Conservation (phyloP, 1,140 invertebrate species). For the Neotoxoptera formosana region DNA sequence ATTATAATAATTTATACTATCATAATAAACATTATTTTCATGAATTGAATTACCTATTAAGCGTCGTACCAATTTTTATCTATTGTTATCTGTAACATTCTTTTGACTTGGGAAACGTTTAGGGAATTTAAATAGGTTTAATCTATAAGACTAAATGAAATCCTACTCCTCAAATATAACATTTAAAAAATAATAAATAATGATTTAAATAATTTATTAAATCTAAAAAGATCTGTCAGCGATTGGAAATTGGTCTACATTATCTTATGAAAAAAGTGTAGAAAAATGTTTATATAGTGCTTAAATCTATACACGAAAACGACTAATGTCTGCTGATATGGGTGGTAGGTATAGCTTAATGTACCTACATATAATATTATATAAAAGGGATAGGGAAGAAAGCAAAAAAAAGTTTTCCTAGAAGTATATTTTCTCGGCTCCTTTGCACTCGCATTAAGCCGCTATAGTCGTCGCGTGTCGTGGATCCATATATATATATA, state of each 20-base stretch:
- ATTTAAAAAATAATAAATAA: too few relatives aligned
- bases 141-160: too few relatives aligned
- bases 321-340: neutral
- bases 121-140: neutral
- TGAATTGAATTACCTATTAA: neutral
- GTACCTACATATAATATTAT: neutral
- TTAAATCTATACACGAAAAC: neutral
- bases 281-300: neutral
- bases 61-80: neutral
- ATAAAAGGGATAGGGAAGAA: neutral
- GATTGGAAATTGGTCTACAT: neutral
- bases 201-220: too few relatives aligned
- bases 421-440: neutral
- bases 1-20: too few relatives aligned
- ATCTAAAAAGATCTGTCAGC: neutral
- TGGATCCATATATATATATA: neutral
- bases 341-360: too few relatives aligned
- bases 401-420: neutral
- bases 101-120: too few relatives aligned
- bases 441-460: neutral
- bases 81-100: neutral
- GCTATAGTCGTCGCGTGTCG: neutral
- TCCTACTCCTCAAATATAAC: too few relatives aligned
- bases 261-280: neutral
- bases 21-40: neutral